Percentiles rank a stretch among this genome's conserved stretches.
Conservation (phyloP, 2,113 vertebrate genomes). For the Epinephelus lanceolatus region DNA sequence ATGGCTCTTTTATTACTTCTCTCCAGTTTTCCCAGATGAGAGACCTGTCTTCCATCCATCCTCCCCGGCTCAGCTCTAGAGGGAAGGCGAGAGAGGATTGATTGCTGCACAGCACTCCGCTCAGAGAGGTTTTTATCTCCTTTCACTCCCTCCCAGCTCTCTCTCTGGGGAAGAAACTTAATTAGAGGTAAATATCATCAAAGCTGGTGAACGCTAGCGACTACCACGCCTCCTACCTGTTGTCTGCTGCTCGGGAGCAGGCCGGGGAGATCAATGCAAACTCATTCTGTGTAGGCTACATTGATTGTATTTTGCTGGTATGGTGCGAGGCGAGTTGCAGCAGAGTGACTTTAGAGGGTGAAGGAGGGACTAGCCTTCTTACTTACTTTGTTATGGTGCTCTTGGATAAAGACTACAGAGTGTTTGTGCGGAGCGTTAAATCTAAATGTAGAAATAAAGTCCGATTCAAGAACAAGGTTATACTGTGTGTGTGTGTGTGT, state of each 20-base stretch:
- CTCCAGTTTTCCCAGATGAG: slow-evolving; percentile 72
- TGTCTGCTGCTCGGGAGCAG: slow-evolving; percentile 53
- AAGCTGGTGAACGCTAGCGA: slow-evolving; percentile 65
- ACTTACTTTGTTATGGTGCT: slow-evolving; percentile 21
- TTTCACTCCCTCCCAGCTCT: slow-evolving; percentile 67
- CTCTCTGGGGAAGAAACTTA: slow-evolving; percentile 81
- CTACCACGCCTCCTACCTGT: slow-evolving; percentile 70
- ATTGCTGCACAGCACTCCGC: slow-evolving; percentile 70
- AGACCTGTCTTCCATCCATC: slow-evolving; percentile 71
- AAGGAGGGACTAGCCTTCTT: slow-evolving; percentile 12
- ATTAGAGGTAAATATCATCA: slow-evolving; percentile 88
- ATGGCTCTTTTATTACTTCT: slow-evolving; percentile 79
- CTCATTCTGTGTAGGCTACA: slow-evolving; percentile 57
- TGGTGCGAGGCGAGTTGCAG: slow-evolving; percentile 16
- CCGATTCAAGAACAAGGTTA: background rate
- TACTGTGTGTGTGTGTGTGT: background rate
- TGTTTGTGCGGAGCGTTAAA: background rate
- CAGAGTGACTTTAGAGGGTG: slow-evolving; percentile 24
- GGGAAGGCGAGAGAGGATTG: slow-evolving; percentile 68
- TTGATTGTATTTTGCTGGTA: slow-evolving; percentile 56
- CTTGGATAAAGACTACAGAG: slow-evolving; percentile 12
- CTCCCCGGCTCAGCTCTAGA: slow-evolving; percentile 56
- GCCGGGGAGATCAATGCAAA: slow-evolving; percentile 76
- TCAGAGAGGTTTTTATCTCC: slow-evolving; percentile 73
- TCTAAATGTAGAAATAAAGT: background rate